Conservation (phyloP, 2,888 invertebrate genomes). For the Troides oblongomaculatus region DNA sequence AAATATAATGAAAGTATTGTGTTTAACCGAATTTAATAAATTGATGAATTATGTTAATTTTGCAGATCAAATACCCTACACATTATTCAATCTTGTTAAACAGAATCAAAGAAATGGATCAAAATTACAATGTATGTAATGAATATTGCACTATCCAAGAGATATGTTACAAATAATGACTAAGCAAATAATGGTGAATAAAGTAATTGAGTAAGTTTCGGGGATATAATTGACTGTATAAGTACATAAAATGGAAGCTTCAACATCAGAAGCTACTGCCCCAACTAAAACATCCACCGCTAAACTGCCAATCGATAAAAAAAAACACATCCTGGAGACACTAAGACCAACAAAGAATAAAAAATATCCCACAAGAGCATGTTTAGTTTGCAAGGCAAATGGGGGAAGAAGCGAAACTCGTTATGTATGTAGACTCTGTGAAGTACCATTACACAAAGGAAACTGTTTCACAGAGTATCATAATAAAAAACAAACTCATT, state of each 20-base stretch:
- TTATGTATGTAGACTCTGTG: neutral
- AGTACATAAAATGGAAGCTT: neutral
- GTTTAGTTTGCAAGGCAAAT: slow-evolving; percentile 1
- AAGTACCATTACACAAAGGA: neutral
- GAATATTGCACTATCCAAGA: neutral
- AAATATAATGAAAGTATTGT: neutral
- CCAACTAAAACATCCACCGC: neutral
- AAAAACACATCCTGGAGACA: neutral
- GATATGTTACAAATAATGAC: neutral
- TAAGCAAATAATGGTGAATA: neutral
- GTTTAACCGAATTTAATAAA: neutral
- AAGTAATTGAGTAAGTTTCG: neutral
- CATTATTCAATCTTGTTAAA: neutral
- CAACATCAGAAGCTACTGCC: neutral
- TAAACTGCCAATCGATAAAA: neutral
- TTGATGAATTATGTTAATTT: neutral
- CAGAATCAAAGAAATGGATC: neutral
- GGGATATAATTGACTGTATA: neutral
- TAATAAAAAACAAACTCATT: neutral
- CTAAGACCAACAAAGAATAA: neutral
- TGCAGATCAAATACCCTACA: neutral
- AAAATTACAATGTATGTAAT: neutral
- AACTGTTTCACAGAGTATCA: neutral
- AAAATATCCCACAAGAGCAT: neutral
- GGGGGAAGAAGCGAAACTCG: neutral